Evolutionary conservation across 2,797 vertebrate species (phyloP), one percentile per base, ranked within the genome.

Genomic region (Buphagus erythrorhynchus): DNA sequence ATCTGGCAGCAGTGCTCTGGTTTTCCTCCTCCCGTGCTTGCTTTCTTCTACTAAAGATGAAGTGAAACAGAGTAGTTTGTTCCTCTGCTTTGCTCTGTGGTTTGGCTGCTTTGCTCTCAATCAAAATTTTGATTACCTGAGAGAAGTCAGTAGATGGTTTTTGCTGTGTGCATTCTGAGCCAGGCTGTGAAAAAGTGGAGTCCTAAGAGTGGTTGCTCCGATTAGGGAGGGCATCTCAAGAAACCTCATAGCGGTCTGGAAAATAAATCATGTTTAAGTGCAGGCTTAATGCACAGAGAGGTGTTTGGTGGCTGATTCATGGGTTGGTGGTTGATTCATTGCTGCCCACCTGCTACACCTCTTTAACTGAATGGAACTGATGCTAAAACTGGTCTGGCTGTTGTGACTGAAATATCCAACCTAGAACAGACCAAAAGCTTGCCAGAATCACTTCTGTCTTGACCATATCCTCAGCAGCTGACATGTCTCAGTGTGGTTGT

Each of bases 1-100:
- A 93, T 81, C 96, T 76, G 66, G 91, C 94, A 94, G 94, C 87
- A 91, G 52, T 93, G 94, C 80, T 89, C 78, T 91, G 67, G 19
- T 94, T 95, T 92, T 94, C 85, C 82, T 77, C 73, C 87, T 94
- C 89, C 81, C 13, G 0, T 61, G 68, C 63, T 90, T 90, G 69
- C 62, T 78, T 93, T 83, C 75, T 42, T 63, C 58, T 69, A 0
- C 24, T 58, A 15, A 52, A 92, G 79, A n/a, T 11, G 20, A 66
- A 62, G 69, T 40, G 82, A n/a, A 90, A 45, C 40, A n/a, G 81
- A 58, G 43, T 42, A 73, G 86, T 42, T 93, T 1, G 0, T 46
- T 25, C 45, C 40, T 93, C 38, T 94, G 57, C 81, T 83, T 93
- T 48, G 35, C 72, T 94, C 57, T 62, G 0, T 80, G 59, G 58